These are phyloP conservation scores for rat (Rattus norvegicus) DNA, from an alignment of 2,113 vertebrate genomes.

Conservation along the genomic window DNA sequence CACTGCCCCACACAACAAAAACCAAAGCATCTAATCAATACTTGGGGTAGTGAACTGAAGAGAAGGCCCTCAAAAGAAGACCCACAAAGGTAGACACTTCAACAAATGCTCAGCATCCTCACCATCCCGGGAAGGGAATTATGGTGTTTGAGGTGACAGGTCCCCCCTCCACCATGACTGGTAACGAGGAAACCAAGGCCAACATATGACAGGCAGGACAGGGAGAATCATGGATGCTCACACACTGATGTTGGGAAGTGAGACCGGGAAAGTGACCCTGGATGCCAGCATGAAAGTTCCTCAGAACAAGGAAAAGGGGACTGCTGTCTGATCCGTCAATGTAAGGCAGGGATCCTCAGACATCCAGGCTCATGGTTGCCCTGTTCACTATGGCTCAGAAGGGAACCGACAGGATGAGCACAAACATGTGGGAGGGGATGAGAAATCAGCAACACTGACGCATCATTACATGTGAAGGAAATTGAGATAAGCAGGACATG, in stretches of 20 bases:
- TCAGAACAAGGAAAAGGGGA: no score
- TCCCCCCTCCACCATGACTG: not conserved
- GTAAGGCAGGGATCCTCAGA: no score
- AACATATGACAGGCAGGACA: not conserved
- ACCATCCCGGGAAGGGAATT: not conserved
- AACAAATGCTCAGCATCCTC: not conserved
- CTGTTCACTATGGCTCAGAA: no score
- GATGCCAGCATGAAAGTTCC: not conserved
- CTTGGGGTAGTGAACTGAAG: not conserved
- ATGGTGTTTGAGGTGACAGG: not conserved
- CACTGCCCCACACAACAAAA: not conserved
- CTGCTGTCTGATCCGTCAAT: no score
- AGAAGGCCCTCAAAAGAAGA: not conserved
- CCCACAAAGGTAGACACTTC: no score
- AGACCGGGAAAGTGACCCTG: no score
- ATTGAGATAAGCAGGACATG: no score
- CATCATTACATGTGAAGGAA: no score
- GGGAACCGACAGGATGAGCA: no score
- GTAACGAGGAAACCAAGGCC: not conserved
- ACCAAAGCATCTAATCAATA: not conserved
- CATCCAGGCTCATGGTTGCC: no score
- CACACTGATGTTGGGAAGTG: not conserved
- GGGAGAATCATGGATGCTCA: not conserved
- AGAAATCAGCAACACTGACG: no score
- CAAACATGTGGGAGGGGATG: no score